Base-by-base conservation (phyloP, 1,140 invertebrate species). In the Aphis gossypii region DNA sequence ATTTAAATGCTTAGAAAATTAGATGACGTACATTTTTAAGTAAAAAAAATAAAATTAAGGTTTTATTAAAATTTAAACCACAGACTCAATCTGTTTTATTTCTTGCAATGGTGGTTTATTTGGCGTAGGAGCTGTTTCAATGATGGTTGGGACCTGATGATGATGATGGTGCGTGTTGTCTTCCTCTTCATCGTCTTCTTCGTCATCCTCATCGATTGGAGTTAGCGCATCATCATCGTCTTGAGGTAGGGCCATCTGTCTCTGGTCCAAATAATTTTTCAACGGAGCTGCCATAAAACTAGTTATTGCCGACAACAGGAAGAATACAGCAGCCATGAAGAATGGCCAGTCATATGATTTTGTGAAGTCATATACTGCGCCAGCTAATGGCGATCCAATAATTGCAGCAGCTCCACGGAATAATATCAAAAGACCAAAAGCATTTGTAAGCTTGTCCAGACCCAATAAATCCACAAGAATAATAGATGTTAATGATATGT, bases 401-500 rank as follows among this genome's bases (percentile, higher is more conserved):
- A 99, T 98, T 7, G 98, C 97, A 0, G 99, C 98, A 56, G 97
- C 97, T 41, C 99, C 99, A 95, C 99, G 97, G 96, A 99, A 99
- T 94, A 99, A 96, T 94, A 99, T 98, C 88, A 99, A 96, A 91
- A 99, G 96, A 56, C 99, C 99, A 95, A 99, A 99, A 41, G 99
- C 98, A 95, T 99, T 99, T 76, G 99, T 99, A 94, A 99, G 96
- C 95, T 98, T 98, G 94, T 99, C 98, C 94, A 99, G 96, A 25
- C 99, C 99, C 56, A 99, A 96, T 35, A 99, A 96, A 95, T 99
- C 99, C 94, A 99, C 99, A 88, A 99, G 96, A 94, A 99, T 99
- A 95, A 99, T 99, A 38, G 99, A 99, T 60, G 99, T 99, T 82
- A 99, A 96, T 1, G 98, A 99, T 94, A 99, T 99, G 95, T 99